These are phyloP conservation scores for Triplophysa siluroides DNA, from an alignment of 2,113 vertebrate species.

Conservation along the genomic window DNA sequence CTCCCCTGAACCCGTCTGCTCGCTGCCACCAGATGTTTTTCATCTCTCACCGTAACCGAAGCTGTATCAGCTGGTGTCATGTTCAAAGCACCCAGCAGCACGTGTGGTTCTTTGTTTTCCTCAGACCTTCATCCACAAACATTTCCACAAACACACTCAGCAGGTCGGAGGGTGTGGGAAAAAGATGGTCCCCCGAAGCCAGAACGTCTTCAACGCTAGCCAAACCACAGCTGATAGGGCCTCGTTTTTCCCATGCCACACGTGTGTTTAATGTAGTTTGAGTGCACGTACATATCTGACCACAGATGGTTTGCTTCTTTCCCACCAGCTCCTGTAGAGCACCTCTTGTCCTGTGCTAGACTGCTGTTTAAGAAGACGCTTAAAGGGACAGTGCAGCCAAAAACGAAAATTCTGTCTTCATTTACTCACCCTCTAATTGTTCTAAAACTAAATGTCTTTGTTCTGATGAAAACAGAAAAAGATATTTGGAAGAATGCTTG, in stretches of 20 bases:
- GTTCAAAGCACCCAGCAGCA: constrained; percentile 65
- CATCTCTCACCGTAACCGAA: constrained; percentile 58
- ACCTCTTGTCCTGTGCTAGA: not conserved
- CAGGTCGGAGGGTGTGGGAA: constrained; percentile 60
- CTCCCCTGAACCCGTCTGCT: constrained; percentile 52
- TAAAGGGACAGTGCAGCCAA: no score
- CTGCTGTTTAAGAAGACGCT: not conserved
- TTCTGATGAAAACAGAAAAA: no score
- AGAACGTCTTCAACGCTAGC: constrained; percentile 45
- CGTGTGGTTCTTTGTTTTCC: constrained; percentile 61
- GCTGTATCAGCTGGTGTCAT: constrained; percentile 65
- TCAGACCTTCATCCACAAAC: constrained; percentile 65
- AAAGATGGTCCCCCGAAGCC: constrained; percentile 53
- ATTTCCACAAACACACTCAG: constrained; percentile 63
- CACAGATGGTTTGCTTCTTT: constrained; percentile 22
- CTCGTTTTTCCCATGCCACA: constrained; percentile 34
- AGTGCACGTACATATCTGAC: constrained; percentile 5
- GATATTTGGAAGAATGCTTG: no score
- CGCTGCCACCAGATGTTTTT: constrained; percentile 65
- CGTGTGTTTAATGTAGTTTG: constrained; percentile 13
- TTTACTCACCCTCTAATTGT: no score
- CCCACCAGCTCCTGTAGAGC: constrained; percentile 37
- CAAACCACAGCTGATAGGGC: constrained; percentile 38
- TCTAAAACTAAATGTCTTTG: no score
- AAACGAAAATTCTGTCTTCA: no score